Base-by-base conservation (phyloP, 2,797 vertebrate species). In the Sciurus carolinensis region DNA sequence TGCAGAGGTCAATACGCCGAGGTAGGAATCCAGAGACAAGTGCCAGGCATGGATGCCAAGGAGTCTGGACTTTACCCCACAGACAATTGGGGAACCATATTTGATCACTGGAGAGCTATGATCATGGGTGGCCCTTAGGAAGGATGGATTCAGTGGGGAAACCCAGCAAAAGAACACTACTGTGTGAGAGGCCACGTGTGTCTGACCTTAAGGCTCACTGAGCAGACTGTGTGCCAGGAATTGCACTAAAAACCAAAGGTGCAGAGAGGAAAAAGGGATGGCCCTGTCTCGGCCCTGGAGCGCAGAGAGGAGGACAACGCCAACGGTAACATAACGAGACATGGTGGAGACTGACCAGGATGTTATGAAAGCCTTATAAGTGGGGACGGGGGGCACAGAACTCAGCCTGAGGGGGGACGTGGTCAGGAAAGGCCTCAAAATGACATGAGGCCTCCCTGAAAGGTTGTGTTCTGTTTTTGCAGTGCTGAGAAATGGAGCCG, bases 41-140 rank as follows among this genome's bases (percentile, higher is more conserved):
- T 6, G 0, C 76, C 94, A 91, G 83, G 57, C 59, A 13, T 7
- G 47, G 85, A 22, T 22, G 14, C 62, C 36, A 28, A 62, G 71
- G 88, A 83, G 59, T 89, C 86, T 95, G 95, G 96, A 97, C 96
- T 97, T 97, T 90, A 81, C 82, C 83, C 96, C 89, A 84, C 94
- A 98, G 97, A 97, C 97, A 97, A 13, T 82, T 82, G 76, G 91
- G 96, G 97, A 97, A 96, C 96, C 96, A 77, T 54, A 96, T 92
- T 73, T 81, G 28, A 95, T 95, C 54, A 17, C 7, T 62, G n/a
- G 62, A 85, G 42, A 90, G 76, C 87, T 47, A 71, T 1, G 28
- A 54, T 84, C 28, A 59, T 64, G 93, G 76, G 30, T 59, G 50
- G 44, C 81, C 72, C 87, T 83, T 75, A 83, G 87, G 22, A 79